Percentiles rank a stretch among this genome's conserved stretches.
Evolutionary conservation across 2,113 vertebrate species (phyloP).

Genomic region (Aspiorhynchus laticeps): DNA sequence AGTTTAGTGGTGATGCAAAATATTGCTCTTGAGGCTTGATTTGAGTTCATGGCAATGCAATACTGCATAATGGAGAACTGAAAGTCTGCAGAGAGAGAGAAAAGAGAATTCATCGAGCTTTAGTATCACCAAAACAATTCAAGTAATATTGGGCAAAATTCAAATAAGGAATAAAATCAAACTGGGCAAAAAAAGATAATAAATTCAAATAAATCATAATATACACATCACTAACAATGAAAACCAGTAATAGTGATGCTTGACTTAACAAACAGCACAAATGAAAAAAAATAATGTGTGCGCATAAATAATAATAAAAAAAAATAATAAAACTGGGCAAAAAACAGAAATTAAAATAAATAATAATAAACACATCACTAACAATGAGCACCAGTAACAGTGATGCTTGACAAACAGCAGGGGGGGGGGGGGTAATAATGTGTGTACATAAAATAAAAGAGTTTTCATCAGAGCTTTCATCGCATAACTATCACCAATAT

Average conservation of each 20-base stretch:
- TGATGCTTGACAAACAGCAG: too few species aligned
- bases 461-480: neutral
- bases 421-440: too few species aligned
- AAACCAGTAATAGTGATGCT: too few species aligned
- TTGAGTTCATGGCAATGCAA: neutral
- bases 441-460: neutral
- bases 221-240: too few species aligned
- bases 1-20: neutral
- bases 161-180: neutral
- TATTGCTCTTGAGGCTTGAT: neutral
- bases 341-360: too few species aligned
- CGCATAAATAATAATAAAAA: too few species aligned
- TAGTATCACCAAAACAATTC: neutral
- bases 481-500: neutral
- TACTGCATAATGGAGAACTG: neutral
- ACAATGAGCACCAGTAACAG: too few species aligned
- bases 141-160: neutral
- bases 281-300: too few species aligned
- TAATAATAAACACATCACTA: too few species aligned
- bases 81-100: neutral
- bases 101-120: neutral
- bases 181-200: neutral
- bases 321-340: too few species aligned
- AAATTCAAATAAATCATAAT: too few species aligned
- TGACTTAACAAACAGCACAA: too few species aligned